Percentiles rank a stretch among this genome's conserved stretches.
Evolutionary conservation across 2,888 invertebrate species (phyloP).

Genomic region (Alentia gelatinosa): DNA sequence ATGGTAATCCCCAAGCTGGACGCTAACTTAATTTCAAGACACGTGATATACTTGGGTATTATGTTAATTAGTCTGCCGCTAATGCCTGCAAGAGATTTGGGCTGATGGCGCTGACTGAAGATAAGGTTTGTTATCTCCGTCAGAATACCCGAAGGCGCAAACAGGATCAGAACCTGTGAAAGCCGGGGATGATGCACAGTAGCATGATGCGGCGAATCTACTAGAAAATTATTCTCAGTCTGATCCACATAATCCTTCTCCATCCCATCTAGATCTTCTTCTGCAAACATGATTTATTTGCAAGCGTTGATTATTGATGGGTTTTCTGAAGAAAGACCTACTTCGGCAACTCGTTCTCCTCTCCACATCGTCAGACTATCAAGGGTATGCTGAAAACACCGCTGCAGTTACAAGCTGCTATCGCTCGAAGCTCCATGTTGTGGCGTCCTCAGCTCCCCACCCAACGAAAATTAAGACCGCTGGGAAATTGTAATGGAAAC

Average conservation of each 20-base stretch:
- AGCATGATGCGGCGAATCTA: neutral
- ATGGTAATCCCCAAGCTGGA: neutral
- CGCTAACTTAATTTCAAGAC: neutral
- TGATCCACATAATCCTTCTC: neutral
- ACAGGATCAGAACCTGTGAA: neutral
- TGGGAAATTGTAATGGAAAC: neutral
- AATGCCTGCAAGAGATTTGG: conserved; percentile 4
- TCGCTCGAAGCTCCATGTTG: neutral
- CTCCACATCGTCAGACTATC: neutral
- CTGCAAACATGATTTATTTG: neutral
- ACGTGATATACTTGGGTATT: neutral
- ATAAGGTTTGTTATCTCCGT: neutral
- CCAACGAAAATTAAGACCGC: neutral
- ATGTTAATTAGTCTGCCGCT: neutral
- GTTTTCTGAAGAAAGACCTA: neutral
- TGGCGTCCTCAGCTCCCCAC: neutral
- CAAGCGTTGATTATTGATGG: neutral
- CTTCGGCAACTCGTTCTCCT: neutral
- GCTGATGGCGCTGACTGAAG: neutral
- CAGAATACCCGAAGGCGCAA: neutral
- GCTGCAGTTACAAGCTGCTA: neutral
- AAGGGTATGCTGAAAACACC: neutral
- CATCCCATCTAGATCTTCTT: neutral
- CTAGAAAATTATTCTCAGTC: neutral
- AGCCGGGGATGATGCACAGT: neutral